Conservation (phyloP, 2,888 invertebrate species). For the Drosophila quinaria region DNA sequence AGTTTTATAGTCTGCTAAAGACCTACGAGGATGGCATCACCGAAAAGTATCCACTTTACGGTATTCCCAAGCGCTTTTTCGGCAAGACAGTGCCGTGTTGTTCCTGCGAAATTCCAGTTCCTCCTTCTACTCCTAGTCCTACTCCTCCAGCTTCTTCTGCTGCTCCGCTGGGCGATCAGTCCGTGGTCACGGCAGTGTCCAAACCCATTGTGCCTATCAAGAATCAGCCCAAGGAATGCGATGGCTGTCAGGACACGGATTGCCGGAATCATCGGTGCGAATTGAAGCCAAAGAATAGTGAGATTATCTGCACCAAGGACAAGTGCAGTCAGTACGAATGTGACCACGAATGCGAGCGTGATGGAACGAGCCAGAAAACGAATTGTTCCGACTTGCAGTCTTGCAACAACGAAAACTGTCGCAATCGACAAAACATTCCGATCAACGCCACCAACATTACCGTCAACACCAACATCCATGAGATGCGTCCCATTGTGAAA, state of each 20-base stretch:
- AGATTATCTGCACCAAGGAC: background rate
- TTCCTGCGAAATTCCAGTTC: conserved; percentile 25
- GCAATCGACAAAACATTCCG: background rate
- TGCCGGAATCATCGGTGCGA: background rate
- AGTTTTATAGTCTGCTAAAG: conserved; percentile 69
- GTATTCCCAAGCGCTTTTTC: conserved; percentile 44
- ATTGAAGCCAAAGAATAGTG: background rate
- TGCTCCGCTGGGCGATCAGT: conserved; percentile 42
- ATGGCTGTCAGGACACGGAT: background rate
- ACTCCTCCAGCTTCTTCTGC: background rate
- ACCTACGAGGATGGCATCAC: conserved; percentile 64
- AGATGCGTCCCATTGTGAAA: no score
- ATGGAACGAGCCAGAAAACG: background rate
- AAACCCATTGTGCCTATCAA: no score
- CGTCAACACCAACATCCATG: background rate
- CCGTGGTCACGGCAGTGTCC: background rate
- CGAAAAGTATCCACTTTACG: conserved; percentile 66
- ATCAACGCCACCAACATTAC: background rate
- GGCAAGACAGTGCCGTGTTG: conserved; percentile 29
- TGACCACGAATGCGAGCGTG: background rate
- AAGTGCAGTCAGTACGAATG: background rate
- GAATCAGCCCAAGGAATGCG: no score
- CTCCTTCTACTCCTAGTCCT: accelerated
- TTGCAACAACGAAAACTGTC: background rate
- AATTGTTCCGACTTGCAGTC: no score